phyloP scores from a whole-genome alignment of 2,888 invertebrate genomes.

The Cryptocephalus primarius region DNA sequence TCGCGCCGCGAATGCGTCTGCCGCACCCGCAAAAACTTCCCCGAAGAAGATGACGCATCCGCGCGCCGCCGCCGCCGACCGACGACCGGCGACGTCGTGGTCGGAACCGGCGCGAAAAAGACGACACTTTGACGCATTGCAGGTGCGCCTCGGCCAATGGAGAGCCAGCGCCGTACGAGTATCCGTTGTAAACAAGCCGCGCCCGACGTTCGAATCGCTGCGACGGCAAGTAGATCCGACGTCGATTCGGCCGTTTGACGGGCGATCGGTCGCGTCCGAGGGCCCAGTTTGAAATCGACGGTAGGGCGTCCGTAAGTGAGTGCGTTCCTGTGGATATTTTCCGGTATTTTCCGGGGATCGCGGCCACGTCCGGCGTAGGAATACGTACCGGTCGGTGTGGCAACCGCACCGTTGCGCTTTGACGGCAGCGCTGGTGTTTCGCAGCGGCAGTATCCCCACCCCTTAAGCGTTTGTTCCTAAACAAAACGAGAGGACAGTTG shows the following conservation, averaged over 20 bases:
- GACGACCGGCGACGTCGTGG: no score
- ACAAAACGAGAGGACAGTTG: slow-evolving; percentile 37
- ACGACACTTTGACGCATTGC: slow-evolving; percentile 66
- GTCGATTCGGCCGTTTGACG: not conserved
- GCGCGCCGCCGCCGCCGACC: no score
- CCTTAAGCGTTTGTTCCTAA: slow-evolving; percentile 26
- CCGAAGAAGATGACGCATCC: slow-evolving; percentile 15
- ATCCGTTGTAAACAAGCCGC: slow-evolving; percentile 64
- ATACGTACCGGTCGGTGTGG: slow-evolving; percentile 38
- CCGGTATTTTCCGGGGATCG: no score
- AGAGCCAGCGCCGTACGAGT: slow-evolving; percentile 44
- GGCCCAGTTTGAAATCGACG: no score
- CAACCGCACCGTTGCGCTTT: slow-evolving; percentile 38
- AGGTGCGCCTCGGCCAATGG: slow-evolving; percentile 75
- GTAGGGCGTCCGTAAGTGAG: not conserved
- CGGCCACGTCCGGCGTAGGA: slow-evolving; percentile 29
- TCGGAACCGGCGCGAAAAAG: slow-evolving; percentile 20
- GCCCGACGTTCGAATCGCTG: slow-evolving; percentile 56
- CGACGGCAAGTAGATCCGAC: slow-evolving; percentile 44
- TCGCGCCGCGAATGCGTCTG: slow-evolving; percentile 15
- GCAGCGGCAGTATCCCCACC: slow-evolving; percentile 27
- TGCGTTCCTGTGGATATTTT: no score
- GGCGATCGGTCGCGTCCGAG: no score
- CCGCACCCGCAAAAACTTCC: slow-evolving; percentile 33
- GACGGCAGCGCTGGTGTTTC: slow-evolving; percentile 27